These are phyloP conservation scores for Diadophis punctatus DNA, from an alignment of 2,113 vertebrate genomes.

Conservation along the genomic window DNA sequence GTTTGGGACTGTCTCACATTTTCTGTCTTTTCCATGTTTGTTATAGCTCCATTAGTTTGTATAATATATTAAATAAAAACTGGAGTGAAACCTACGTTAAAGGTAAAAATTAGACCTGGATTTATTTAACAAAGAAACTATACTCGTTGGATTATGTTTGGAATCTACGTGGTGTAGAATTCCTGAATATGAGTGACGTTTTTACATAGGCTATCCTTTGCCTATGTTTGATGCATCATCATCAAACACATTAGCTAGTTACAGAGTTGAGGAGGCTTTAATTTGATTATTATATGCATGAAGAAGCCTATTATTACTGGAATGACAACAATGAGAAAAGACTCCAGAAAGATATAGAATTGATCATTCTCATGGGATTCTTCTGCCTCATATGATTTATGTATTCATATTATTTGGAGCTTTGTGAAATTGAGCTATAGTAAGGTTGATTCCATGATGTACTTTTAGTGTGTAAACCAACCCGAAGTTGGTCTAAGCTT, in stretches of 20 bases:
- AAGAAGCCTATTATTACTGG: neutral
- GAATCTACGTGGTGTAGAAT: neutral
- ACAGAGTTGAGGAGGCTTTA: neutral
- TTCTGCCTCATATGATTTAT: neutral
- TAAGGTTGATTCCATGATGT: neutral
- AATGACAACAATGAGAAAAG: neutral
- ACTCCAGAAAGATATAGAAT: neutral
- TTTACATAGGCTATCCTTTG: neutral
- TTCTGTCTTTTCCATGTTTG: neutral
- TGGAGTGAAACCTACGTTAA: neutral
- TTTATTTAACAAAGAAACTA: neutral
- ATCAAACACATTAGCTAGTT: neutral
- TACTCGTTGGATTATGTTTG: neutral
- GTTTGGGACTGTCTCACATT: neutral
- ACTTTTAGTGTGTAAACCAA: neutral
- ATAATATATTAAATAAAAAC: neutral
- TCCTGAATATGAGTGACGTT: too few relatives aligned
- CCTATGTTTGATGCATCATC: neutral
- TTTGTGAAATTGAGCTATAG: neutral
- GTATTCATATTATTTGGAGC: neutral
- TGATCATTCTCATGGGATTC: neutral
- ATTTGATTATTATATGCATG: neutral
- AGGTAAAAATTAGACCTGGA: neutral
- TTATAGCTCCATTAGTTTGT: neutral
- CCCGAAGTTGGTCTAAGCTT: neutral